phyloP scores from a whole-genome alignment of 23 tunicate genomes.

The Halocynthia aurantium region DNA sequence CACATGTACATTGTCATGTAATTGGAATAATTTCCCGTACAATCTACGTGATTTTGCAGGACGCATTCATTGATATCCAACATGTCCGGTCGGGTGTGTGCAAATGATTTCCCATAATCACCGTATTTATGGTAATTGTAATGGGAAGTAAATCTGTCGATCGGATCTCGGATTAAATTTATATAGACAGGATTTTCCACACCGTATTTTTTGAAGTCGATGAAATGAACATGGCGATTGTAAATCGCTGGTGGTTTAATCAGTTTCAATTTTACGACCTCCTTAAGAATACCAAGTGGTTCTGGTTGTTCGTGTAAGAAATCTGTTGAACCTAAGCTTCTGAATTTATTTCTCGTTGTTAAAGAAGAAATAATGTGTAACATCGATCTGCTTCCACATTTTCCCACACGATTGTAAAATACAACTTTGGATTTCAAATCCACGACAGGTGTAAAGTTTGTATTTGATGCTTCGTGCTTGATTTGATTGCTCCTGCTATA shows the following conservation, averaged over 20 bases:
- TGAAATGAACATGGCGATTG: constrained; percentile 14
- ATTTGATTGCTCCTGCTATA: too few species aligned
- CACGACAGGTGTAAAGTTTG: too few species aligned
- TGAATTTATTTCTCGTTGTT: constrained; percentile 9
- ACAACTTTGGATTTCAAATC: constrained; percentile 5
- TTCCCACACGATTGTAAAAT: constrained; percentile 13
- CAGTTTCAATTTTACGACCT: neutral
- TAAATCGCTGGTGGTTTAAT: constrained; percentile 14
- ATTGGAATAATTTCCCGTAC: constrained; percentile 42
- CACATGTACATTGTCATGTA: constrained; percentile 84
- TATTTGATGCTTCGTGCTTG: too few species aligned
- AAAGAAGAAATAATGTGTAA: constrained; percentile 1
- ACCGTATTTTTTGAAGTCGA: constrained; percentile 23
- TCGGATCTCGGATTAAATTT: constrained; percentile 12
- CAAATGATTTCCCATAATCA: neutral
- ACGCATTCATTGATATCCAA: constrained; percentile 74
- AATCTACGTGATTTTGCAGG: constrained; percentile 38
- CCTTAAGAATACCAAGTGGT: neutral
- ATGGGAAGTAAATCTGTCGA: constrained; percentile 18
- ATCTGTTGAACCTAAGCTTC: neutral
- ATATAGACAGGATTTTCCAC: constrained; percentile 12
- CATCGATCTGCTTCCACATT: constrained; percentile 31
- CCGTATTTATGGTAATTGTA: constrained; percentile 27
- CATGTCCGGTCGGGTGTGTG: neutral
- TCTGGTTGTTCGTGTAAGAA: neutral